Percentiles rank a stretch among this genome's conserved stretches.
These are phyloP conservation scores for Poeciliopsis prolifica DNA, from an alignment of 2,113 vertebrate genomes.

Conservation along the genomic window DNA sequence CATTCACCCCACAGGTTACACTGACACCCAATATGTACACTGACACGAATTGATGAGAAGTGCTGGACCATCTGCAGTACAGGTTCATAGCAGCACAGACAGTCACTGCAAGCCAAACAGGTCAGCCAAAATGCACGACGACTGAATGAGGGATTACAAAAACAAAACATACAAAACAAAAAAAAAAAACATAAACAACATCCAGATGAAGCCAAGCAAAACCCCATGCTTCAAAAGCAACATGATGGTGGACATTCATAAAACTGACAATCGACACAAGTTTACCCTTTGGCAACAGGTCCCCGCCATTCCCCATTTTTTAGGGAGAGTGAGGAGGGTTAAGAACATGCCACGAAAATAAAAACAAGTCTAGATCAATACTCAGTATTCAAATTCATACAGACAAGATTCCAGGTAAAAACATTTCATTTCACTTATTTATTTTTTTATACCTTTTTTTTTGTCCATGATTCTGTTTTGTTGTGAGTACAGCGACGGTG, in stretches of 20 bases:
- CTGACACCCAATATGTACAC: slow-evolving; percentile 74
- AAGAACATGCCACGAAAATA: slow-evolving; percentile 94
- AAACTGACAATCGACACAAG: slow-evolving; percentile 84
- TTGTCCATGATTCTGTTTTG: slow-evolving; percentile 82
- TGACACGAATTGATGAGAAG: slow-evolving; percentile 70
- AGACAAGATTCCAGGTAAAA: slow-evolving; percentile 86
- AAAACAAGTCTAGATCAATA: slow-evolving; percentile 75
- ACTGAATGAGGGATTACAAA: slow-evolving; percentile 87
- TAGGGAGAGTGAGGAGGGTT: slow-evolving; percentile 74
- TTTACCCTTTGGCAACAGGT: slow-evolving; percentile 94
- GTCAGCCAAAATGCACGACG: slow-evolving; percentile 83
- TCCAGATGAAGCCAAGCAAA: slow-evolving; percentile 87
- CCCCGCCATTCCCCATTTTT: slow-evolving; percentile 56
- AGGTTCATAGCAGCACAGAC: slow-evolving; percentile 82
- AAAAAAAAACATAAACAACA: slow-evolving; percentile 53
- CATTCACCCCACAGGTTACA: slow-evolving; percentile 71
- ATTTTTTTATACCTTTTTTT: slow-evolving; percentile 67
- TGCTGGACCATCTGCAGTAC: slow-evolving; percentile 77
- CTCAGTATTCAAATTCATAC: slow-evolving; percentile 83
- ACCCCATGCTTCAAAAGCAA: slow-evolving; percentile 90
- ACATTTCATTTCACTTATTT: slow-evolving; percentile 77
- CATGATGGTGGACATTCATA: slow-evolving; percentile 86
- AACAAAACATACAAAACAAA: neutral
- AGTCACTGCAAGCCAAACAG: slow-evolving; percentile 82
- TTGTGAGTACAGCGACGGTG: slow-evolving; percentile 83